Evolutionary conservation across 2,113 vertebrate genomes (phyloP).

Genomic region (Sphaerodactylus townsendi): DNA sequence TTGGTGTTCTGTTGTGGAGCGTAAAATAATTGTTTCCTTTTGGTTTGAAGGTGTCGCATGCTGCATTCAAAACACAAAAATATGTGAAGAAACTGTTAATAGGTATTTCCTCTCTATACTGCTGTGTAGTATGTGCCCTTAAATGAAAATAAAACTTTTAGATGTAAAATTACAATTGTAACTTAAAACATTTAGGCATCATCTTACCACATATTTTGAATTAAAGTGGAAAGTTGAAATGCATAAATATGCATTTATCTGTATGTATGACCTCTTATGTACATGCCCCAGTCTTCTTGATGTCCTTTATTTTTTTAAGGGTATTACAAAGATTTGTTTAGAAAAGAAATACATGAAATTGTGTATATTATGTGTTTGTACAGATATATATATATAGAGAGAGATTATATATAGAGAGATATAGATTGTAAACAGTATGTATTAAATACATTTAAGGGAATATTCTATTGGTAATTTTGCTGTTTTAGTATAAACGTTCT

Average conservation of each 20-base stretch:
- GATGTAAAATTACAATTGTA: slow-evolving; percentile 41
- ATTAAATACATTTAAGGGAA: slow-evolving; percentile 80
- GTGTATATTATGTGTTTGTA: slow-evolving; percentile 84
- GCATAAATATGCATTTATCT: slow-evolving; percentile 72
- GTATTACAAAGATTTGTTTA: slow-evolving; percentile 80
- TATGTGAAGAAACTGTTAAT: slow-evolving; percentile 62
- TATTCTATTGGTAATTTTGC: slow-evolving; percentile 79
- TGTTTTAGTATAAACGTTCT: slow-evolving; percentile 78
- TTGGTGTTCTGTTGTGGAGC: slow-evolving; percentile 33
- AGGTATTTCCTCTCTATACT: slow-evolving; percentile 64
- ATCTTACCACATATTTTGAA: slow-evolving; percentile 70
- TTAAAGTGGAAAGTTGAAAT: slow-evolving; percentile 64
- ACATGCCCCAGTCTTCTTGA: slow-evolving; percentile 74
- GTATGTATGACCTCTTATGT: slow-evolving; percentile 72
- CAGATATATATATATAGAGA: slow-evolving; percentile 70
- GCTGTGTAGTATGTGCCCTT: slow-evolving; percentile 75
- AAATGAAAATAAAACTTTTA: slow-evolving; percentile 64
- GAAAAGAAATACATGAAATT: slow-evolving; percentile 74
- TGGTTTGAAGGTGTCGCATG: slow-evolving; percentile 64
- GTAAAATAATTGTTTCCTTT: slow-evolving; percentile 45
- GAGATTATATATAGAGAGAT: slow-evolving; percentile 72
- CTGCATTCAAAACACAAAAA: slow-evolving; percentile 63
- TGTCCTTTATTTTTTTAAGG: slow-evolving; percentile 75
- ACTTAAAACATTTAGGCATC: slow-evolving; percentile 74
- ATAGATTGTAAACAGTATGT: slow-evolving; percentile 74